Conservation (phyloP, 2,888 invertebrate species). For the Chouioia cunea region DNA sequence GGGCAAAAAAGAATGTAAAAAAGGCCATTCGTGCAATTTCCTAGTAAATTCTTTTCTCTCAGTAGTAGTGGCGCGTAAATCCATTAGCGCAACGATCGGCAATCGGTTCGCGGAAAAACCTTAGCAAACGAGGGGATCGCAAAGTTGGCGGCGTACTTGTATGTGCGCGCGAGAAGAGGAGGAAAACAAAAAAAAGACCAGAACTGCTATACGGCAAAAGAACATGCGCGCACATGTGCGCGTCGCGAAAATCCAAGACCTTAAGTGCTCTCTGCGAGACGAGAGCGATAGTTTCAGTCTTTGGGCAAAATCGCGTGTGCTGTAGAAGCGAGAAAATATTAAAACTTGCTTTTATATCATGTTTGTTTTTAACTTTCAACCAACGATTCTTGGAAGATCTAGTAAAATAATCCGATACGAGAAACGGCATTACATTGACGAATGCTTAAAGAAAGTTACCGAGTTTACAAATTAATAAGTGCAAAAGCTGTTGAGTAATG, state of each 20-base stretch:
- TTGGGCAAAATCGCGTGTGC: conserved; percentile 24
- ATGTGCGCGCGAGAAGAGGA: not conserved
- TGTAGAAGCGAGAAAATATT: conserved; percentile 20
- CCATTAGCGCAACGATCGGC: conserved; percentile 39
- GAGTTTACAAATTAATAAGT: no score
- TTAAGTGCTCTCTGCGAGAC: no score
- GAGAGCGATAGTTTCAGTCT: conserved; percentile 22
- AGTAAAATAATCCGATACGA: no score
- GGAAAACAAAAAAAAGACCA: not conserved
- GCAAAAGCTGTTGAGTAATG: no score
- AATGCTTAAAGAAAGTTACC: no score
- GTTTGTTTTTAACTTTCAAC: conserved; percentile 34
- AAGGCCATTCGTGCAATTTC: conserved; percentile 19
- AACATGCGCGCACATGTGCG: conserved; percentile 9
- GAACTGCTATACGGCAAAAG: not conserved
- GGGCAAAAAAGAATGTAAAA: not conserved
- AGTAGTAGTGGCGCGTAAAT: conserved; percentile 1
- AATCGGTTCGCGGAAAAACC: conserved; percentile 34
- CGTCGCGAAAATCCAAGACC: conserved; percentile 2
- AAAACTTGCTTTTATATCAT: conserved; percentile 39
- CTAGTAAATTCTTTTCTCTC: conserved; percentile 22
- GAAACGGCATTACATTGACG: no score
- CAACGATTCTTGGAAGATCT: not conserved
- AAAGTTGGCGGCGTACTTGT: not conserved
- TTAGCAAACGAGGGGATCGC: conserved; percentile 1